Conservation (phyloP, 2,888 invertebrate species). For the Apodemia duryi region DNA sequence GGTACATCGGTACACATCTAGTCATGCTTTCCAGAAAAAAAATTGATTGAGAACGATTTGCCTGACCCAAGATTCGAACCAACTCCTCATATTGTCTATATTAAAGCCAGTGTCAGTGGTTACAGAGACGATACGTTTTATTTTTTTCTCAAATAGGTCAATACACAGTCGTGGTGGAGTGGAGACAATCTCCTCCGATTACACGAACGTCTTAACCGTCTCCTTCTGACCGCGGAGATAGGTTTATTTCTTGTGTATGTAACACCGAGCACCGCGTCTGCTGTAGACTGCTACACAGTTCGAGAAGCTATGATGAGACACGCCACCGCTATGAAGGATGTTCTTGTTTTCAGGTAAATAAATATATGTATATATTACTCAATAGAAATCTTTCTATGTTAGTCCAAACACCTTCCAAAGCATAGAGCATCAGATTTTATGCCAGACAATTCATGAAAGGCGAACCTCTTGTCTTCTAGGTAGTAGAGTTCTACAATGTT, state of each 20-base stretch:
- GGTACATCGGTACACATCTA: too few relatives aligned
- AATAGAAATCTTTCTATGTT: neutral
- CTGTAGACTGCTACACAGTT: conserved; percentile 67
- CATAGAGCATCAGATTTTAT: too few relatives aligned
- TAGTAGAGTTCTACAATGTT: too few relatives aligned
- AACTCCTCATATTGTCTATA: too few relatives aligned
- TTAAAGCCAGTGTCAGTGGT: too few relatives aligned
- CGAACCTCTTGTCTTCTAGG: too few relatives aligned
- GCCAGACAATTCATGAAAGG: too few relatives aligned
- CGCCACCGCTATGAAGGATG: conserved; percentile 39
- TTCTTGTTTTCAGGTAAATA: conserved; percentile 50
- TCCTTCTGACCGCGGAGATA: conserved; percentile 67
- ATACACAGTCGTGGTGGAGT: conserved; percentile 35
- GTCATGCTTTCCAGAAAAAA: too few relatives aligned
- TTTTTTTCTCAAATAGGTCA: conserved; percentile 21
- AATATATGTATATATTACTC: neutral
- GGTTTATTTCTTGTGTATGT: conserved; percentile 81
- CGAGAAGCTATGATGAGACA: conserved; percentile 61
- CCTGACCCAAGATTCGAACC: too few relatives aligned
- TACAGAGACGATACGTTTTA: too few relatives aligned
- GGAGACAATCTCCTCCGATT: conserved; percentile 40
- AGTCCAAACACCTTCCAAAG: too few relatives aligned
- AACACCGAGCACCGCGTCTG: conserved; percentile 76
- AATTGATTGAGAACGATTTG: too few relatives aligned
- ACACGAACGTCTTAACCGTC: conserved; percentile 47